These are phyloP conservation scores for Achatina immaculata DNA, from an alignment of 1,140 invertebrate species.

Conservation along the genomic window DNA sequence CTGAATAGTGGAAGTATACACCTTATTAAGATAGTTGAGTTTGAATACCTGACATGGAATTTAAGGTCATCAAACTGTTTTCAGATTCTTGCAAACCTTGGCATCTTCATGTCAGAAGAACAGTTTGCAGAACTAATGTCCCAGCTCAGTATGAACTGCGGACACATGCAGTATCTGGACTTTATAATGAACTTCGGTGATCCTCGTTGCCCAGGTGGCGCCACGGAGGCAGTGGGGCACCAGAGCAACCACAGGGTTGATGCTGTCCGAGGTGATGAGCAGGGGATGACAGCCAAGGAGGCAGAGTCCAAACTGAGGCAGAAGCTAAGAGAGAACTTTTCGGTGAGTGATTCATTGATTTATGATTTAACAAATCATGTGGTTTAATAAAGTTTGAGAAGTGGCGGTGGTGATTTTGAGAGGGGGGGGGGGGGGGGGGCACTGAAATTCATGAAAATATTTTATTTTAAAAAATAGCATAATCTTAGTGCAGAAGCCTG, in stretches of 20 bases:
- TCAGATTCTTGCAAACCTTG: slow-evolving; percentile 60
- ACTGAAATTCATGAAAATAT: neutral
- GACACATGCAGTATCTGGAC: slow-evolving; percentile 63
- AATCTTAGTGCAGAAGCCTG: too few species aligned
- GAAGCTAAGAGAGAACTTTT: slow-evolving; percentile 68
- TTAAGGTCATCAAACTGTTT: too few species aligned
- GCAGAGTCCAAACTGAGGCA: slow-evolving; percentile 59
- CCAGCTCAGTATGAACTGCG: slow-evolving; percentile 58
- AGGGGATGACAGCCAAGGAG: slow-evolving; percentile 62
- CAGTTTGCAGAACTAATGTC: slow-evolving; percentile 62
- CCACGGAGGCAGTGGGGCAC: slow-evolving; percentile 25
- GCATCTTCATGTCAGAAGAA: slow-evolving; percentile 63
- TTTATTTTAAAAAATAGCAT: neutral
- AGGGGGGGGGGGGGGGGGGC: too few species aligned
- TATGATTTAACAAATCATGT: neutral
- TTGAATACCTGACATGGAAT: too few species aligned
- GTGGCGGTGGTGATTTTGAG: neutral
- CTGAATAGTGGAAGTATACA: too few species aligned
- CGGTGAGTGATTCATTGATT: slow-evolving; percentile 52
- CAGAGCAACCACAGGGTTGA: slow-evolving; percentile 64
- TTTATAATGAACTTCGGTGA: slow-evolving; percentile 65
- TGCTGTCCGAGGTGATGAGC: slow-evolving; percentile 63
- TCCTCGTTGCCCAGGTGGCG: slow-evolving; percentile 53
- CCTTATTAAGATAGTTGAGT: too few species aligned
- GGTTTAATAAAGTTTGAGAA: too few species aligned